A percentile compares a stretch with the other conserved stretches of the same genome.
Conservation (phyloP, 2,797 vertebrate species). For the Anguilla anguilla region DNA sequence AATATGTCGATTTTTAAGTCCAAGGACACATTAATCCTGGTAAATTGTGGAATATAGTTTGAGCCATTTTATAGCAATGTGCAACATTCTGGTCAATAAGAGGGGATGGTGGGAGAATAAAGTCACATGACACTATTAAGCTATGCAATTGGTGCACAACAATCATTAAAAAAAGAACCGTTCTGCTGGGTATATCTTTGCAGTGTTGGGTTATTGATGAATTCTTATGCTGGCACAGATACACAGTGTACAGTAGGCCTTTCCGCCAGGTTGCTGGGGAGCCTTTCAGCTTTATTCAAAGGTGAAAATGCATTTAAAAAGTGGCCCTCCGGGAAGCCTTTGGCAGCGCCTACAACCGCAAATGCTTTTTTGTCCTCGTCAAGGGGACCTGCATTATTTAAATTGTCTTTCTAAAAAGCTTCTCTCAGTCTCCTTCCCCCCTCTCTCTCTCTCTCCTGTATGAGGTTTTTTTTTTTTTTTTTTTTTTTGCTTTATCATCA, state of each 20-base stretch:
- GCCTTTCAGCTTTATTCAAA: constrained; percentile 8
- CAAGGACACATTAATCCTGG: no score
- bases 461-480: not conserved
- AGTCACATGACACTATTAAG: not conserved
- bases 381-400: constrained; percentile 8
- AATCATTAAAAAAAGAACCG: not conserved
- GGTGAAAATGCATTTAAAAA: constrained; percentile 1
- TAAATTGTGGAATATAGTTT: no score
- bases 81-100: not conserved
- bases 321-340: not conserved
- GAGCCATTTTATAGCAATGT: no score
- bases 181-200: not conserved
- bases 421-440: not conserved
- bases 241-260: not conserved
- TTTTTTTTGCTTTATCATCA: not conserved
- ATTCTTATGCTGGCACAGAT: not conserved
- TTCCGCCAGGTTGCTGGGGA: no score
- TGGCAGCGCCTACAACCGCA: not conserved
- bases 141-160: not conserved
- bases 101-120: not conserved
- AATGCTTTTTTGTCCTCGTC: not conserved
- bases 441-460: not conserved
- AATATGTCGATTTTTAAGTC: no score
- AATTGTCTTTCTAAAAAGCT: not conserved
- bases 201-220: not conserved